Conservation (phyloP, 2,797 vertebrate genomes). For the Gambelia wislizenii region DNA sequence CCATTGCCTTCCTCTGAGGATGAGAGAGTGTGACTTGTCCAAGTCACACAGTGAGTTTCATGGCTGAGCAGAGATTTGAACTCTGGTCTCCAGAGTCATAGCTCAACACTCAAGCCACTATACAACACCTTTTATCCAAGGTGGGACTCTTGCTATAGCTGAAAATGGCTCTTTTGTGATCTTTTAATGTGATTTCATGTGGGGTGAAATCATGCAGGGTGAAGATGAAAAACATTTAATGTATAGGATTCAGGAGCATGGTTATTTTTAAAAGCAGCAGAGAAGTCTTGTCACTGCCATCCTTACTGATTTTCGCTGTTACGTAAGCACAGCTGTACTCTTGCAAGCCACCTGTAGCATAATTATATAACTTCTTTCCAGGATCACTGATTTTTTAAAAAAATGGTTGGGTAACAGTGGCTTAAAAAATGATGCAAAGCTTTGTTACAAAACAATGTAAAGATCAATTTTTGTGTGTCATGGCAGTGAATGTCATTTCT, state of each 20-base stretch:
- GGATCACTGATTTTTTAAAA: background rate
- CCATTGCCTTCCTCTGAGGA: too few species aligned
- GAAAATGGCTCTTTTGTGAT: background rate
- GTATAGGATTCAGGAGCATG: background rate
- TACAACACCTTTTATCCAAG: too few species aligned
- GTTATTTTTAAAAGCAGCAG: background rate
- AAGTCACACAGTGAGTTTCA: too few species aligned
- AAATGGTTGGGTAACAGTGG: background rate
- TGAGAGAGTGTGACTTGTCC: too few species aligned
- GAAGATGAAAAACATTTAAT: background rate
- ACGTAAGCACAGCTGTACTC: background rate
- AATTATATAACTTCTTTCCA: background rate
- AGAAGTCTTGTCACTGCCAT: background rate
- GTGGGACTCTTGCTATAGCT: background rate
- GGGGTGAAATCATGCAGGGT: background rate
- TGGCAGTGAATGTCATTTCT: background rate
- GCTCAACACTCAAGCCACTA: too few species aligned
- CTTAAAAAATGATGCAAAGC: background rate
- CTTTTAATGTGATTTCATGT: background rate
- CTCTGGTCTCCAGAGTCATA: too few species aligned
- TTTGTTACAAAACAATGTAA: background rate
- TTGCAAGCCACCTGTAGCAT: background rate
- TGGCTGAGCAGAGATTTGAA: too few species aligned
- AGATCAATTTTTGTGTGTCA: background rate
- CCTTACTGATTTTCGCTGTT: background rate